These are phyloP conservation scores for Cichlasoma orientale DNA, from an alignment of 2,797 vertebrate species.

Conservation along the genomic window DNA sequence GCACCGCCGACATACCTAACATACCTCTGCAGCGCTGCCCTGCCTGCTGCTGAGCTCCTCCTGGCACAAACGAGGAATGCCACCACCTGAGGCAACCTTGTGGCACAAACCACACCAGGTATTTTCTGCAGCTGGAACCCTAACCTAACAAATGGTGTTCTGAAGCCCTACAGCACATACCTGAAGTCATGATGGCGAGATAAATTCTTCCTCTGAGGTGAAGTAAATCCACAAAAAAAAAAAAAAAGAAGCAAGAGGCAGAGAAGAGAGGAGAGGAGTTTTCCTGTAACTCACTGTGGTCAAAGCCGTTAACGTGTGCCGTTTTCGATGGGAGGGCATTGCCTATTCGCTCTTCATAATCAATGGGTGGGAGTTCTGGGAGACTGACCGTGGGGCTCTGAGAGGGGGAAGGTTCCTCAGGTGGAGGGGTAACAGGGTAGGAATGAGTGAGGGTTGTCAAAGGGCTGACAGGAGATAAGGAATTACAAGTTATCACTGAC, in stretches of 20 bases:
- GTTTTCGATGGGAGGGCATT: conserved; percentile 15
- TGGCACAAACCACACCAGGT: neutral
- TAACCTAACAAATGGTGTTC: neutral
- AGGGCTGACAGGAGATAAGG: conserved; percentile 27
- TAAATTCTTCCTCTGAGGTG: neutral
- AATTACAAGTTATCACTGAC: neutral
- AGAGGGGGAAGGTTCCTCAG: conserved; percentile 39
- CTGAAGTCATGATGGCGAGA: neutral
- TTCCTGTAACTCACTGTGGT: conserved; percentile 68
- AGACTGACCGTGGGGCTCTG: conserved; percentile 15
- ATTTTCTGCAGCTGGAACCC: neutral
- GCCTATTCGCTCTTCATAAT: conserved; percentile 58
- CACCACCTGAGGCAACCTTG: conserved; percentile 16
- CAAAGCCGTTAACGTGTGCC: conserved; percentile 45
- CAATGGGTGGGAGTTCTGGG: conserved; percentile 65
- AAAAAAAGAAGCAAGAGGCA: neutral
- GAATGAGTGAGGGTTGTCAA: neutral
- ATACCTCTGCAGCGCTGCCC: conserved; percentile 67
- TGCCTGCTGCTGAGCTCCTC: conserved; percentile 43
- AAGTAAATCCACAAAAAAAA: neutral
- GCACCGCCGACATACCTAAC: conserved; percentile 55
- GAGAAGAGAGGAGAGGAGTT: neutral
- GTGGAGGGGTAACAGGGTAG: conserved; percentile 29
- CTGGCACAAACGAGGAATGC: conserved; percentile 44
- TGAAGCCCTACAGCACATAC: conserved; percentile 6